Conservation (phyloP, 2,888 invertebrate species). For the Drosophila ustulata region DNA sequence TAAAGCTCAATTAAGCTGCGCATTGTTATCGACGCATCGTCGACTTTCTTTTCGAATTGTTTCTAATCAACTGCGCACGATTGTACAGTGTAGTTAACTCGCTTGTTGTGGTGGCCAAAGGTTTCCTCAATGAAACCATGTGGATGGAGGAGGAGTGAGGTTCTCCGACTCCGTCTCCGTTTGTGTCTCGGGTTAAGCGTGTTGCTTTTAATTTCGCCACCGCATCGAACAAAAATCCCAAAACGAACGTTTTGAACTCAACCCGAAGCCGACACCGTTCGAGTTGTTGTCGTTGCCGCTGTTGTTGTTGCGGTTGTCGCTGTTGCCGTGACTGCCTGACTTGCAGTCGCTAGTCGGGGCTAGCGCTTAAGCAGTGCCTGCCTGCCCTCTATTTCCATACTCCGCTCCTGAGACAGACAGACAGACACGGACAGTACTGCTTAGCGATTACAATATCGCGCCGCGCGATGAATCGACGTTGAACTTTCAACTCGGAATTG, state of each 20-base stretch:
- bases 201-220: conserved; percentile 78
- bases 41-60: conserved; percentile 32
- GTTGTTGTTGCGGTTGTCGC: conserved; percentile 14
- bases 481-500: conserved; percentile 72
- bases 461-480: conserved; percentile 74
- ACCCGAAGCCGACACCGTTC: conserved; percentile 40
- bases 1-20: conserved; percentile 24
- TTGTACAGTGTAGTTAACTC: conserved; percentile 45
- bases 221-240: conserved; percentile 70
- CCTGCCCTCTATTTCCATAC: conserved; percentile 21
- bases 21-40: conserved; percentile 27
- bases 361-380: conserved; percentile 13
- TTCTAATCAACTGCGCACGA: conserved; percentile 50
- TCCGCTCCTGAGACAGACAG: conserved; percentile 30
- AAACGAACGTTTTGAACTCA: conserved; percentile 68
- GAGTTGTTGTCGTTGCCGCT: conserved; percentile 16
- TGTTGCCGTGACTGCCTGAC: conserved; percentile 64
- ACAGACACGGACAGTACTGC: not conserved
- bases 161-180: conserved; percentile 20
- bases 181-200: conserved; percentile 60
- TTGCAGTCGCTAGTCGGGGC: conserved; percentile 31
- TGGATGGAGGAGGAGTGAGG: conserved; percentile 21
- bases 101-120: conserved; percentile 44
- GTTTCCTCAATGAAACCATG: conserved; percentile 69
- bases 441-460: conserved; percentile 74